These are phyloP conservation scores for Callorhinus ursinus DNA, from an alignment of 2,113 vertebrate species.

Conservation along the genomic window DNA sequence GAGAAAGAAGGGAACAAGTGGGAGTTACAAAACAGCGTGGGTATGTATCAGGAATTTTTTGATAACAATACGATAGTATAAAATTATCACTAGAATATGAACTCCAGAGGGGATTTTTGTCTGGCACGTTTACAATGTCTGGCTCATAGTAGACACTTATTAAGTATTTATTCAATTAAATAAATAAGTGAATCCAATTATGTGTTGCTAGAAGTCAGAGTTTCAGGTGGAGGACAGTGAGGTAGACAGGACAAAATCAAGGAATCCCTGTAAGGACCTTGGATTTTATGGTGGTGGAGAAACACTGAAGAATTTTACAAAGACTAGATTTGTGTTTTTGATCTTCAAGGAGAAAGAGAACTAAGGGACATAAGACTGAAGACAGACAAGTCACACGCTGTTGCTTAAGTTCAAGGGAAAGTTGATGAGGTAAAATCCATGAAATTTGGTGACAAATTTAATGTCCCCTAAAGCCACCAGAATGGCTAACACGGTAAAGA, in stretches of 20 bases:
- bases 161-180: neutral
- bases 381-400: neutral
- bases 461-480: neutral
- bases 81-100: neutral
- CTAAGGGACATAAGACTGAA: neutral
- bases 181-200: neutral
- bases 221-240: neutral
- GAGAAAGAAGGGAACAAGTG: neutral
- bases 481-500: neutral
- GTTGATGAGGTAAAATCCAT: neutral
- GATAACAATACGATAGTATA: neutral
- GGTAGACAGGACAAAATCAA: neutral
- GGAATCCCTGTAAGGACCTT: neutral
- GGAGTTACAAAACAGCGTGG: neutral
- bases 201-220: neutral
- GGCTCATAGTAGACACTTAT: neutral
- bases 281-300: neutral
- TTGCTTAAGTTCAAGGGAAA: neutral
- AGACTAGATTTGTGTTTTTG: neutral
- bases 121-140: neutral
- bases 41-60: neutral
- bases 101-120: neutral
- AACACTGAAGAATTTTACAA: neutral
- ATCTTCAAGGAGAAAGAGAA: neutral
- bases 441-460: neutral